Percentiles rank a stretch among this genome's conserved stretches.
Conservation (phyloP, 2,888 invertebrate species). For the Trissolcus japonicus region DNA sequence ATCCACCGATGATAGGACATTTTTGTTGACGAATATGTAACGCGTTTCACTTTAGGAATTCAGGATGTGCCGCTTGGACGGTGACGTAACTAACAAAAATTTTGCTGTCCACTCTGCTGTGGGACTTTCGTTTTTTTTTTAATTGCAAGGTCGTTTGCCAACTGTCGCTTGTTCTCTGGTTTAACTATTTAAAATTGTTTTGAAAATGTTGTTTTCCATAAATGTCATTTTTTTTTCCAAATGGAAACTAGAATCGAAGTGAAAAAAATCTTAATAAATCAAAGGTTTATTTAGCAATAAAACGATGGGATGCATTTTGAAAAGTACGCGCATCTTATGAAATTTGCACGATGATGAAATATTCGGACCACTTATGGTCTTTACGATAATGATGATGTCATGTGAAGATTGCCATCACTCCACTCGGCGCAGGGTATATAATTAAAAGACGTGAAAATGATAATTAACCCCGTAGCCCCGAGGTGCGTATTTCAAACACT, state of each 20-base stretch:
- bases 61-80: conserved; percentile 49
- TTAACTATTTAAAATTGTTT: conserved; percentile 4
- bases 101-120: conserved; percentile 48
- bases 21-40: conserved; percentile 52
- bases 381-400: conserved; percentile 12
- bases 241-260: conserved; percentile 9
- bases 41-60: conserved; percentile 61
- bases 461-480: neutral
- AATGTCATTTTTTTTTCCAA: too few relatives aligned
- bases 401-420: conserved; percentile 7
- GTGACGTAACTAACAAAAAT: conserved; percentile 60
- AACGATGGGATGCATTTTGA: too few relatives aligned
- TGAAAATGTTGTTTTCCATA: conserved; percentile 6
- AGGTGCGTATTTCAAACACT: too few relatives aligned
- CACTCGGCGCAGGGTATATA: neutral
- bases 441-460: conserved; percentile 7
- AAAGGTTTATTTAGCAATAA: too few relatives aligned
- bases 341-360: neutral
- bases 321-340: neutral
- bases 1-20: conserved; percentile 26
- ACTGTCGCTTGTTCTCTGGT: conserved; percentile 1
- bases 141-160: conserved; percentile 52
- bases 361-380: too few relatives aligned
- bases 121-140: conserved; percentile 60
- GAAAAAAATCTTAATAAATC: neutral